These are phyloP conservation scores for Lepus timidus DNA, from an alignment of 2,113 vertebrate genomes.

Conservation along the genomic window DNA sequence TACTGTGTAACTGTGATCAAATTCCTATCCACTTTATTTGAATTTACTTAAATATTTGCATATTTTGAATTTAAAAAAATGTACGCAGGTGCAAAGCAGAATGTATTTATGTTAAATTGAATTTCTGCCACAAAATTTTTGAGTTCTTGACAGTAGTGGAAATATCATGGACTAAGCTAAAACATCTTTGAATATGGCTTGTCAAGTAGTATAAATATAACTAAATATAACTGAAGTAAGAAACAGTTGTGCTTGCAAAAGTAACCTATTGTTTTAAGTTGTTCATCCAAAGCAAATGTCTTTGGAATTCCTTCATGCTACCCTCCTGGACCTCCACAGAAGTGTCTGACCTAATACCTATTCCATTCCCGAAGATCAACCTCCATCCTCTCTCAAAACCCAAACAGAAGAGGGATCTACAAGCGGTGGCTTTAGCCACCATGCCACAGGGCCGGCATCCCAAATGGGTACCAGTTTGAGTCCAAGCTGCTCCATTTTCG, in stretches of 20 bases:
- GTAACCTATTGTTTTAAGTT: slow-evolving; percentile 24
- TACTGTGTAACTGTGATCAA: slow-evolving; percentile 48
- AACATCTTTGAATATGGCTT: slow-evolving; percentile 38
- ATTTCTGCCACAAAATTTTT: slow-evolving; percentile 46
- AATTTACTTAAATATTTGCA: slow-evolving; percentile 57
- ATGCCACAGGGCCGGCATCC: no score
- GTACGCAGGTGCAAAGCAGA: slow-evolving; percentile 44
- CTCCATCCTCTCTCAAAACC: not conserved
- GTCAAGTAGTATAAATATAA: not conserved
- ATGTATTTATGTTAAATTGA: slow-evolving; percentile 51
- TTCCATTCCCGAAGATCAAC: not conserved
- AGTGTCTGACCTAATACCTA: not conserved
- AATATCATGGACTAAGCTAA: slow-evolving; percentile 56
- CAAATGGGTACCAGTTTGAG: no score
- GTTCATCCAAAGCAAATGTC: not conserved
- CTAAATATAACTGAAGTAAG: slow-evolving; percentile 48
- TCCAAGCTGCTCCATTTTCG: no score
- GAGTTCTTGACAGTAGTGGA: slow-evolving; percentile 44
- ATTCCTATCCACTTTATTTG: slow-evolving; percentile 41
- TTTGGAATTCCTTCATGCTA: not conserved
- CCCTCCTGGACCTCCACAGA: no score
- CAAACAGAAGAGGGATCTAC: not conserved
- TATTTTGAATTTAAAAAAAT: slow-evolving; percentile 55
- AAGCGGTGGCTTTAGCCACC: no score
- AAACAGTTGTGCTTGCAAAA: slow-evolving; percentile 49